phyloP scores from a whole-genome alignment of 2,797 vertebrate genomes.

The Lagocephalus sceleratus region DNA sequence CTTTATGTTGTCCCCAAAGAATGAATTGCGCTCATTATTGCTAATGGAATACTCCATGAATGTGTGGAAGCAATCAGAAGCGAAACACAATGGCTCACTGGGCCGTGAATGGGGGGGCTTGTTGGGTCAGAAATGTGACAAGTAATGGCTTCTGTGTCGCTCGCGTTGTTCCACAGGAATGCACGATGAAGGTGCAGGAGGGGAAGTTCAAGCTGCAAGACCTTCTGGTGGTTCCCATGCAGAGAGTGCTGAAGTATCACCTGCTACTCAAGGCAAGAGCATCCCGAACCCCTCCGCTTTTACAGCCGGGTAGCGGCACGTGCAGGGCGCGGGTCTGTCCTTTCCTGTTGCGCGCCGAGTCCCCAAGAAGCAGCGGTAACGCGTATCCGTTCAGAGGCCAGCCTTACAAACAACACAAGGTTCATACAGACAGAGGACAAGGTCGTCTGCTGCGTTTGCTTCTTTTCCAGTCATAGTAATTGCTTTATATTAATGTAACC shows the following conservation, averaged over 20 bases:
- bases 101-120: constrained; percentile 33
- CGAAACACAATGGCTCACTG: constrained; percentile 31
- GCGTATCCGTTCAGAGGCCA: too few relatives aligned
- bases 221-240: constrained; percentile 96
- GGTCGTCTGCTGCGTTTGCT: too few relatives aligned
- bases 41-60: constrained; percentile 24
- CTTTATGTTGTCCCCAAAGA: constrained; percentile 28
- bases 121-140: constrained; percentile 25
- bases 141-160: constrained; percentile 10
- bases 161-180: constrained; percentile 55
- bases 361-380: too few relatives aligned
- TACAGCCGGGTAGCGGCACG: too few relatives aligned
- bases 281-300: too few relatives aligned
- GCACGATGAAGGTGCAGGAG: constrained; percentile 91
- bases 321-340: too few relatives aligned
- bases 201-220: constrained; percentile 98
- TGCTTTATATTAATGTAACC: too few relatives aligned
- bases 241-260: constrained; percentile 96
- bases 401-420: too few relatives aligned
- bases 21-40: constrained; percentile 39
- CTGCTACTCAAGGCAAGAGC: constrained; percentile 89
- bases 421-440: too few relatives aligned
- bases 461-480: too few relatives aligned
- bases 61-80: constrained; percentile 31
- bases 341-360: too few relatives aligned